These are phyloP conservation scores for Lordiphosa collinella DNA, from an alignment of 1,140 invertebrate species.

Conservation along the genomic window DNA sequence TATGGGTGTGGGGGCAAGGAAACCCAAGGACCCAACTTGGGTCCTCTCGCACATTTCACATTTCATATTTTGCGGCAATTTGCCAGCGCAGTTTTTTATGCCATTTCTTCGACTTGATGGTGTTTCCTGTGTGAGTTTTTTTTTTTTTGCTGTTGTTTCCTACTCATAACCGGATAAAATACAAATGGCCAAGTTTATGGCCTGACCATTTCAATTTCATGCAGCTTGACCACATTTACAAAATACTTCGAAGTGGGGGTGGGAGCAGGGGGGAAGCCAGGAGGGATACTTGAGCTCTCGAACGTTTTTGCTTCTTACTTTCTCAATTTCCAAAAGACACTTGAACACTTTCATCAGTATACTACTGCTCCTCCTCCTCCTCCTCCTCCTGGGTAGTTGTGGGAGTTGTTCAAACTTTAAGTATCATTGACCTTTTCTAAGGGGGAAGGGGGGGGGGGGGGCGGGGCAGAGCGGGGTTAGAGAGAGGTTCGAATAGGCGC, in stretches of 20 bases:
- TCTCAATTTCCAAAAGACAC: slow-evolving; percentile 56
- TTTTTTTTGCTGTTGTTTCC: slow-evolving; percentile 17
- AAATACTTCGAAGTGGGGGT: slow-evolving; percentile 12
- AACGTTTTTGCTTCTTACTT: slow-evolving; percentile 45
- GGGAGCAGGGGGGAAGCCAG: neutral
- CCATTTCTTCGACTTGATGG: slow-evolving; percentile 28
- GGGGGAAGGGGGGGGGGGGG: too few relatives aligned
- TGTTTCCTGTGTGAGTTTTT: slow-evolving; percentile 4
- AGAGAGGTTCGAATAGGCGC: slow-evolving; percentile 40
- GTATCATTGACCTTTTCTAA: slow-evolving; percentile 67
- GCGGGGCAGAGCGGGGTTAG: slow-evolving; percentile 2
- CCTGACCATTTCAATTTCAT: slow-evolving; percentile 72
- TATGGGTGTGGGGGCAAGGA: too few relatives aligned
- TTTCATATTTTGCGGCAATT: slow-evolving; percentile 36
- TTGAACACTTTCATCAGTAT: slow-evolving; percentile 47
- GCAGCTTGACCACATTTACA: slow-evolving; percentile 69
- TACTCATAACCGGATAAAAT: slow-evolving; percentile 53
- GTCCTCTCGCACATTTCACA: too few relatives aligned
- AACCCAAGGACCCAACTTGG: too few relatives aligned
- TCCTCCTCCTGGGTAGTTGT: slow-evolving; percentile 10
- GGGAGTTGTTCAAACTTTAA: slow-evolving; percentile 63
- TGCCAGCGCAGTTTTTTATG: slow-evolving; percentile 32
- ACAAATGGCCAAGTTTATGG: slow-evolving; percentile 74
- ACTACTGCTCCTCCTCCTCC: neutral
- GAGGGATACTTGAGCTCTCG: slow-evolving; percentile 32